phyloP scores from a whole-genome alignment of 2,888 invertebrate species.

The Drosophila anomelani region DNA sequence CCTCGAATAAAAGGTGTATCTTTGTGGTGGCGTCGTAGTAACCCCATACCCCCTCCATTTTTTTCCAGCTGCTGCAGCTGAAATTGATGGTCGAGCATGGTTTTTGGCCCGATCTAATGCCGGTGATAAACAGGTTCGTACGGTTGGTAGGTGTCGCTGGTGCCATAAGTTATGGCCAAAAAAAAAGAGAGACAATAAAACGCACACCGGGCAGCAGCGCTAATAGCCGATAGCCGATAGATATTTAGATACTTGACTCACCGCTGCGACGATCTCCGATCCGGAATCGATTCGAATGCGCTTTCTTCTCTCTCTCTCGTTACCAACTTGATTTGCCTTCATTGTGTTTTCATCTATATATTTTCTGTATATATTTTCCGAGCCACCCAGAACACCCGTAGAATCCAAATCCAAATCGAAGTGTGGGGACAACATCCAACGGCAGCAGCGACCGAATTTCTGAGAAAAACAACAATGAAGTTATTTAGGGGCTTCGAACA shows the following conservation, averaged over 20 bases:
- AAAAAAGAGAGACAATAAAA: slow-evolving; percentile 73
- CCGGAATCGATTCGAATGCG: slow-evolving; percentile 11
- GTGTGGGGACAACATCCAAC: slow-evolving; percentile 14
- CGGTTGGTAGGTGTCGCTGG: slow-evolving; percentile 66
- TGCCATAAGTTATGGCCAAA: slow-evolving; percentile 79
- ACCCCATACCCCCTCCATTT: not conserved
- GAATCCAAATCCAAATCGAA: slow-evolving; percentile 5
- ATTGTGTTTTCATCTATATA: slow-evolving; percentile 22
- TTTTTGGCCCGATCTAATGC: slow-evolving; percentile 69
- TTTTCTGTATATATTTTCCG: slow-evolving; percentile 9
- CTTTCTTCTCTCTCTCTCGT: slow-evolving; percentile 40
- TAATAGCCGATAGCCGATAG: slow-evolving; percentile 75
- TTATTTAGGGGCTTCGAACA: slow-evolving; percentile 70
- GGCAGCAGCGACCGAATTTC: slow-evolving; percentile 51
- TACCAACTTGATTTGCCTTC: slow-evolving; percentile 44
- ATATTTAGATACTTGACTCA: slow-evolving; percentile 61
- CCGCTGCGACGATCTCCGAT: slow-evolving; percentile 34
- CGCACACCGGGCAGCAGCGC: slow-evolving; percentile 80
- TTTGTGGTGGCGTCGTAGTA: slow-evolving; percentile 40
- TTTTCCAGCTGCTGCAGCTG: slow-evolving; percentile 48
- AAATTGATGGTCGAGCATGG: slow-evolving; percentile 40
- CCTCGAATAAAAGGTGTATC: slow-evolving; percentile 45
- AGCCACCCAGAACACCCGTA: slow-evolving; percentile 76
- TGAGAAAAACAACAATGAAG: slow-evolving; percentile 81
- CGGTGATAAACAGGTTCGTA: slow-evolving; percentile 76